Percentiles rank a stretch among this genome's conserved stretches.
phyloP scores from a whole-genome alignment of 2,797 vertebrate genomes.

The Peromyscus melanophrys region DNA sequence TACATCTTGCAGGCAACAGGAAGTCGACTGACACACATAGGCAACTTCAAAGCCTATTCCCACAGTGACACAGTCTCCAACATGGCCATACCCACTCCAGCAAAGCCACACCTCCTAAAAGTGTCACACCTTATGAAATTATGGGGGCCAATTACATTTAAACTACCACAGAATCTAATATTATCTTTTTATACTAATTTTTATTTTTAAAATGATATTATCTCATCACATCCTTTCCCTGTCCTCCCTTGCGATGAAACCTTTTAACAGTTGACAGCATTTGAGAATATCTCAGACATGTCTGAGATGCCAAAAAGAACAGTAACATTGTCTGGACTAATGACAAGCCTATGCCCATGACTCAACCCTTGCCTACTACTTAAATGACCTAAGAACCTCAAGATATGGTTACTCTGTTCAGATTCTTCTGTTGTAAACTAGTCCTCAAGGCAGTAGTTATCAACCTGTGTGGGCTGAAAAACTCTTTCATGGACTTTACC shows the following conservation, averaged over 20 bases:
- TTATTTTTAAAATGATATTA: neutral
- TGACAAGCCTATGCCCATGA: neutral
- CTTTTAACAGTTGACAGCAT: neutral
- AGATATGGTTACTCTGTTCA: neutral
- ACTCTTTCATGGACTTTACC: too few relatives aligned
- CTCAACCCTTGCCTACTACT: accelerated
- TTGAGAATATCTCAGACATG: accelerated
- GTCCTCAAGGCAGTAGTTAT: neutral
- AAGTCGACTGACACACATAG: too few relatives aligned
- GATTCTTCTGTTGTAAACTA: neutral
- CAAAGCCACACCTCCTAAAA: too few relatives aligned
- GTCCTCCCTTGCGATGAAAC: neutral
- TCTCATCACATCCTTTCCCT: neutral
- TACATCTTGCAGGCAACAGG: too few relatives aligned
- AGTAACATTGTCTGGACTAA: neutral
- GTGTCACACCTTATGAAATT: too few relatives aligned
- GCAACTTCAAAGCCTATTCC: too few relatives aligned
- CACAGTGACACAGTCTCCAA: too few relatives aligned
- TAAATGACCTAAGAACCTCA: neutral
- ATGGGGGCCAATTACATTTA: too few relatives aligned
- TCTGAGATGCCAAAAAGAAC: neutral
- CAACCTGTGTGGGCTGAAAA: neutral
- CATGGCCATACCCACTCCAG: too few relatives aligned
- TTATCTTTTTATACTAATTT: too few relatives aligned
- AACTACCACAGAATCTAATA: too few relatives aligned